phyloP scores from a whole-genome alignment of 2,888 invertebrate genomes.

The Platycheirus rosarum region DNA sequence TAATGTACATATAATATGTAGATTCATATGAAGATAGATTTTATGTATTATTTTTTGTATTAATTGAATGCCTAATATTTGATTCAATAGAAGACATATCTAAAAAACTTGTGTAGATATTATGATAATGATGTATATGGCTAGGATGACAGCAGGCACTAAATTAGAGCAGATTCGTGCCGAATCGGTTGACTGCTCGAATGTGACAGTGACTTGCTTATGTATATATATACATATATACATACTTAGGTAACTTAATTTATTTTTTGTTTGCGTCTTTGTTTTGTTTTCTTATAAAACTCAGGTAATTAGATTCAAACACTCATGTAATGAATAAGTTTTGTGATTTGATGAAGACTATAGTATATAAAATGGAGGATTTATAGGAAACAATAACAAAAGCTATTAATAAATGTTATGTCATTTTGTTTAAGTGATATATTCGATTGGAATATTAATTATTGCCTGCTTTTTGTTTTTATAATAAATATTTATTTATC shows the following conservation, averaged over 20 bases:
- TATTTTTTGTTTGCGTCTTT: not conserved
- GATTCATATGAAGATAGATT: no score
- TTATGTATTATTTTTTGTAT: not conserved
- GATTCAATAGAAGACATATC: conserved; percentile 34
- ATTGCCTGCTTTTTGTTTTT: not conserved
- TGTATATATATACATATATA: not conserved
- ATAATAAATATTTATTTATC: not conserved
- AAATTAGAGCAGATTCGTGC: conserved; percentile 43
- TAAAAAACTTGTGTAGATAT: conserved; percentile 22
- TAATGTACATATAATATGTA: no score
- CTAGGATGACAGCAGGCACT: conserved; percentile 19
- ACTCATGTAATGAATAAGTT: not conserved
- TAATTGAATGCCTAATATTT: conserved; percentile 45
- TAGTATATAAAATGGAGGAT: not conserved
- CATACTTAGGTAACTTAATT: no score
- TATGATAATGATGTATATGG: conserved; percentile 28
- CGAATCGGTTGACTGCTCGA: conserved; percentile 39
- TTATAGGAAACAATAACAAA: not conserved
- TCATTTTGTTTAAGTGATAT: not conserved
- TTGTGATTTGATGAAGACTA: not conserved
- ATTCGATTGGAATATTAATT: conserved; percentile 3
- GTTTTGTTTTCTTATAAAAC: not conserved
- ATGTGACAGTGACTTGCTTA: conserved; percentile 39
- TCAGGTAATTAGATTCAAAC: not conserved
- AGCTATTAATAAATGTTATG: not conserved